These are phyloP conservation scores for Stenchaetothrips biformis DNA, from an alignment of 2,888 invertebrate genomes.

Conservation along the genomic window DNA sequence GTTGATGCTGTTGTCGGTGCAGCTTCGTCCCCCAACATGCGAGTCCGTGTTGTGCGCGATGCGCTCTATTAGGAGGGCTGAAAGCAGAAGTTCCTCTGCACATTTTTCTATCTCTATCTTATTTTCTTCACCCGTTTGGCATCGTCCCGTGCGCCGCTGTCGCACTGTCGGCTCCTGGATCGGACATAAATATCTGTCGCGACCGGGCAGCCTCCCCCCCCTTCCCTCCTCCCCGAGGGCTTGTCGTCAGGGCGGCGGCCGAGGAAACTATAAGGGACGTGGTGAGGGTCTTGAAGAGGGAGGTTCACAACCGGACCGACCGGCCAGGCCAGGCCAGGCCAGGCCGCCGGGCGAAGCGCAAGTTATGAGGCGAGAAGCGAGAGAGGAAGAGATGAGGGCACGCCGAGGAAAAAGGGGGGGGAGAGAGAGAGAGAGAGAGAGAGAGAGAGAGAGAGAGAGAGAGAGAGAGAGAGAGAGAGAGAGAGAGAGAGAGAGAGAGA, in stretches of 20 bases:
- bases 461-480: slow-evolving; percentile 4
- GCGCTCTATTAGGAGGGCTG: too few relatives aligned
- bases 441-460: background rate
- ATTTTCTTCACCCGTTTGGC: too few relatives aligned
- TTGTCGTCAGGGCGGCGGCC: background rate
- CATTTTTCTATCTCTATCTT: too few relatives aligned
- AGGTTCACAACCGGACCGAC: background rate
- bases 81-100: too few relatives aligned
- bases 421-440: background rate
- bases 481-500: background rate
- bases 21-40: background rate
- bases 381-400: background rate
- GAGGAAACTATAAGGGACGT: background rate
- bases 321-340: background rate
- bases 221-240: background rate
- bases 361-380: background rate
- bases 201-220: background rate
- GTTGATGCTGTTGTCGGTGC: background rate
- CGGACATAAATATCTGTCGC: too few relatives aligned
- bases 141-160: too few relatives aligned
- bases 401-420: background rate
- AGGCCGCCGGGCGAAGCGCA: background rate
- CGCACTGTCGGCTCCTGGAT: too few relatives aligned
- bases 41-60: too few relatives aligned
- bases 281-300: background rate